A percentile compares a stretch with the other conserved stretches of the same genome.
These are phyloP conservation scores for Pachypanchax playfairii DNA, from an alignment of 2,113 vertebrate species.

Conservation along the genomic window DNA sequence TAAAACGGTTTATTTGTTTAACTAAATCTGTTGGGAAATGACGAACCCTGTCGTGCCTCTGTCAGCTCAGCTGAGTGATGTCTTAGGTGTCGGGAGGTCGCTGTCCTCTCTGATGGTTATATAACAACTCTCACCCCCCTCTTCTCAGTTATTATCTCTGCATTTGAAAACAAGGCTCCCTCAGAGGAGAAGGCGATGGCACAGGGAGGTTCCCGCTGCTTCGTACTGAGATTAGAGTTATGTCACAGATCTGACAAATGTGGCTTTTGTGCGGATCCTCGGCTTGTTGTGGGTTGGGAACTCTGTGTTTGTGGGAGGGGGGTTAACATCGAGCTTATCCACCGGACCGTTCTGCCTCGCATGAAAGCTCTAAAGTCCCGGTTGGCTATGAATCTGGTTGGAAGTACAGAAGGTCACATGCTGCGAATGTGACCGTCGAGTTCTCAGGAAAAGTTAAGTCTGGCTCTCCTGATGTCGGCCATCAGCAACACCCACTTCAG, in stretches of 20 bases:
- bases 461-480: background rate
- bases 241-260: slow-evolving; percentile 59
- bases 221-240: slow-evolving; percentile 40
- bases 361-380: slow-evolving; percentile 8
- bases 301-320: background rate
- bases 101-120: slow-evolving; percentile 36
- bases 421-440: slow-evolving; percentile 9
- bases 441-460: slow-evolving; percentile 4
- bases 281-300: slow-evolving; percentile 38
- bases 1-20: slow-evolving; percentile 5
- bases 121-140: slow-evolving; percentile 32
- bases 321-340: slow-evolving; percentile 12
- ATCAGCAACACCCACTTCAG: background rate
- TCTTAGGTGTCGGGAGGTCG: slow-evolving; percentile 37
- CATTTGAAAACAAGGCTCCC: slow-evolving; percentile 46
- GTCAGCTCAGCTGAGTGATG: background rate
- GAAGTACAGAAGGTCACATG: slow-evolving; percentile 32
- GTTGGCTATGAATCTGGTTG: background rate
- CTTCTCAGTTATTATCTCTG: slow-evolving; percentile 50
- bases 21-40: slow-evolving; percentile 5
- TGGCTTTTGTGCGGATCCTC: slow-evolving; percentile 45
- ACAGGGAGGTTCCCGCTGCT: slow-evolving; percentile 34
- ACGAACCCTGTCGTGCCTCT: background rate
- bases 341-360: background rate
- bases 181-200: slow-evolving; percentile 48